Base-by-base conservation (phyloP, 2,113 vertebrate genomes). In the Amphiprion ocellaris region DNA sequence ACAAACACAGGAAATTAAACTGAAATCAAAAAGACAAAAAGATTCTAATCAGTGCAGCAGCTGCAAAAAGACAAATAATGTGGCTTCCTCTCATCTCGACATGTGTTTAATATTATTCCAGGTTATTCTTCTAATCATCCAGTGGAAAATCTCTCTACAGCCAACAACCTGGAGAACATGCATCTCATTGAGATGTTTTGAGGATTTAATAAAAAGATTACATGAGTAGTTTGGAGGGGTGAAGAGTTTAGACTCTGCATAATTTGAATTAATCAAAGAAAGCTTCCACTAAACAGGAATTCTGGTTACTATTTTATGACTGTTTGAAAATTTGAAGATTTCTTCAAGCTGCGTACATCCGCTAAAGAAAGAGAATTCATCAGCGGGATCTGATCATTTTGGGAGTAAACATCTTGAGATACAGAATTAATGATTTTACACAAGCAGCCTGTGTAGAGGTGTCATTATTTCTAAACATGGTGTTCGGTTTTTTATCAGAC, bases 401-500 rank as follows among this genome's bases (percentile, higher is more conserved):
- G 15, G 23, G 47, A 58, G 24, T 11, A n/a, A 53, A 59, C 39
- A 24, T 39, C 41, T 61, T 24, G 12, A 76, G 61, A 77, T 30
- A 1, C 60, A 26, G 63, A 64, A 8, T 73, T 69, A 61, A 73
- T 58, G 63, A 71, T 71, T 64, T 30, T 37, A 8, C 44, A 2
- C 52, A 23, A 60, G 19, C n/a, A 44, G 14, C 63, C 0, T 5
- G 49, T 69, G 66, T 30, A 12, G 44, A 33, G 17, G 11, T n/a
- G 30, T 54, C 50, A 60, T 72, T 58, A 69, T 64, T 59, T 56
- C 23, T 0, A 1, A 52, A 49, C 41, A 52, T 49, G 8, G 5
- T 56, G 54, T 74, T 68, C 61, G 28, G 5, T 54, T 59, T 59
- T 69, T 21, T 50, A 50, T 46, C 47, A 63, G 46, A 74, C 65